Conservation (phyloP, 2,888 invertebrate genomes). For the Punctoribates punctum region DNA sequence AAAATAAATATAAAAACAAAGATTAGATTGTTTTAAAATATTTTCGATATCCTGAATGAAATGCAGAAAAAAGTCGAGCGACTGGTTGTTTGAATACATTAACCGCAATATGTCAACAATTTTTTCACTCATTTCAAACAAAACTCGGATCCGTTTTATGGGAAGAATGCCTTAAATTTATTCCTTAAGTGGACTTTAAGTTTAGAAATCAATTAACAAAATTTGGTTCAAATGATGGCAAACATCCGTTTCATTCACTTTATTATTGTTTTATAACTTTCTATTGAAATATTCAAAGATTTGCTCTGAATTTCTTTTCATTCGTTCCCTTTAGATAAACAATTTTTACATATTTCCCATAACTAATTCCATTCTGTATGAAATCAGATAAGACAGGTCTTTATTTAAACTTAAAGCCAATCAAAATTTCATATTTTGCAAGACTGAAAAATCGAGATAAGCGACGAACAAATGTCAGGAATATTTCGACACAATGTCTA, state of each 20-base stretch:
- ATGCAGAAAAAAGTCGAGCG: neutral
- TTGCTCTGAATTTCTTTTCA: too few relatives aligned
- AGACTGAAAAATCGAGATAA: too few relatives aligned
- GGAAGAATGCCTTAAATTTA: neutral
- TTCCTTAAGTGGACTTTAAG: neutral
- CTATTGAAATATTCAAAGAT: too few relatives aligned
- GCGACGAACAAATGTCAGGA: too few relatives aligned
- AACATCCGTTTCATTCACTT: slow-evolving; percentile 18
- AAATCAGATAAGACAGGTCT: too few relatives aligned
- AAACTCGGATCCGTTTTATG: too few relatives aligned
- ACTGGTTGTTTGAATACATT: slow-evolving; percentile 27
- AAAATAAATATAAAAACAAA: slow-evolving; percentile 20
- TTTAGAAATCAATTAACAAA: neutral
- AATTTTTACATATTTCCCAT: too few relatives aligned
- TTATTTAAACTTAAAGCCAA: too few relatives aligned
- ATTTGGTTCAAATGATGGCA: neutral
- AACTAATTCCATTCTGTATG: too few relatives aligned
- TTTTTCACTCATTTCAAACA: neutral
- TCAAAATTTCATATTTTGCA: too few relatives aligned
- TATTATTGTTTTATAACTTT: neutral
- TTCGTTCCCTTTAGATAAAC: too few relatives aligned
- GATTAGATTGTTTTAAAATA: neutral
- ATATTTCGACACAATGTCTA: too few relatives aligned
- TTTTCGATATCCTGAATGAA: neutral
- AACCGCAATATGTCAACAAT: neutral